These are phyloP conservation scores for Actinemys pallida DNA, from an alignment of 2,113 vertebrate species.

Conservation along the genomic window DNA sequence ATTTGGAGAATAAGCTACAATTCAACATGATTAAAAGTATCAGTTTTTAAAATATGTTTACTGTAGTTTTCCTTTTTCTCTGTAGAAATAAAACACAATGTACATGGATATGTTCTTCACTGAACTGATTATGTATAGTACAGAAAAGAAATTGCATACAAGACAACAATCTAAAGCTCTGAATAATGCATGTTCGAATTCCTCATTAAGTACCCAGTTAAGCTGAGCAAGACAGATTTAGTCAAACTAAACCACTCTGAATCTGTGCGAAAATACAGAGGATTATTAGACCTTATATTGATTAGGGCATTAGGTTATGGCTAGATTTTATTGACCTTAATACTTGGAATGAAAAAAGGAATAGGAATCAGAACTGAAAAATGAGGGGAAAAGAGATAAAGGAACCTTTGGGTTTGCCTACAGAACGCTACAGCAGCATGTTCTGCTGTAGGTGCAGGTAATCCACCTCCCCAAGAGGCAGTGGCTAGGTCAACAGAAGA, in stretches of 20 bases:
- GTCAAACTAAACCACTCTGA: not conserved
- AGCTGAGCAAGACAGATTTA: not conserved
- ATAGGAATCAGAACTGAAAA: not conserved
- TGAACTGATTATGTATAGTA: not conserved
- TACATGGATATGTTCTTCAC: not conserved
- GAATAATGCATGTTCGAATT: not conserved
- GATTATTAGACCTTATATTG: not conserved
- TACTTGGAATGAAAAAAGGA: not conserved
- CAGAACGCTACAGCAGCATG: not conserved
- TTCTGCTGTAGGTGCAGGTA: not conserved
- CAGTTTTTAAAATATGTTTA: not conserved
- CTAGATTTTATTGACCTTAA: not conserved
- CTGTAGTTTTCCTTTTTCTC: not conserved
- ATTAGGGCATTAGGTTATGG: not conserved
- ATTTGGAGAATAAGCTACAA: not conserved
- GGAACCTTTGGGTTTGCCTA: not conserved
- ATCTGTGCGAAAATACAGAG: not conserved
- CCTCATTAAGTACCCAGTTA: not conserved
- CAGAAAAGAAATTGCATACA: not conserved
- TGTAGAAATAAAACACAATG: not conserved
- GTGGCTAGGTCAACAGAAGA: not conserved
- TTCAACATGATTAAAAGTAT: not conserved
- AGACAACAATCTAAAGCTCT: not conserved
- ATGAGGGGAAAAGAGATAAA: not conserved
- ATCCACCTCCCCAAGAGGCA: not conserved